Base-by-base conservation (phyloP, 1,140 invertebrate genomes). In the Drosophila erecta region DNA sequence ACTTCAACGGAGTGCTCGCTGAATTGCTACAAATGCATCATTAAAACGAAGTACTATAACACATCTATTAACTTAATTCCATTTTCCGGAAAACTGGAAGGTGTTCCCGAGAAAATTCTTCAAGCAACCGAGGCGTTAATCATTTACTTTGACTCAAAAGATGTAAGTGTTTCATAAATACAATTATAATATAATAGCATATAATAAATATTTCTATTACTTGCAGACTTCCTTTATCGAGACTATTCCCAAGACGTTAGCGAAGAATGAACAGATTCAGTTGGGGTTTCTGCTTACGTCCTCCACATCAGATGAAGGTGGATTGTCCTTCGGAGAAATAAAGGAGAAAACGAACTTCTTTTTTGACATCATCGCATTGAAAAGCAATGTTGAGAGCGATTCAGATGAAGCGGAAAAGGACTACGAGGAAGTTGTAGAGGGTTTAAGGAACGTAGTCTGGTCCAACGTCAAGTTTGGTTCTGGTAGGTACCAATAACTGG, bases 241-340 rank as follows among this genome's bases (percentile, higher is more conserved):
- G 4, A 43, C 49, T 8, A 44, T 84, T 22, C 22, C 71, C 1
- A 73, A 35, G 33, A 59, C 66, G 10, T 76, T 83, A 22, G 17
- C 74, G 11, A 55, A 50, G 15, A 40, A 58, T 5, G 60, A 76
- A 20, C 56, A 84, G 24, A 79, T 83, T n/a, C 62, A 84, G 17
- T 35, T 83, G 30, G 80, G 80, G 1, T 83, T 83, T 20, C 72
- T 83, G n/a, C 15, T 79, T 14, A 83, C 80, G 35, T 56, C 71
- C 3, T 43, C 61, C 20, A 24, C 38, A 1, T 43, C 43, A 5
- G 54, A 49, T 3, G 60, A 58, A 15, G 44, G 61, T 41, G 70
- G 67, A 47, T 12, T 84, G 7, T 75, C 76, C 12, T 44, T 70
- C 20, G 71, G 73, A 0, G 71, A 76, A 20, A 43, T 83, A 3